These are phyloP conservation scores for Dryococelus australis DNA, from an alignment of 2,888 invertebrate genomes.

Conservation along the genomic window DNA sequence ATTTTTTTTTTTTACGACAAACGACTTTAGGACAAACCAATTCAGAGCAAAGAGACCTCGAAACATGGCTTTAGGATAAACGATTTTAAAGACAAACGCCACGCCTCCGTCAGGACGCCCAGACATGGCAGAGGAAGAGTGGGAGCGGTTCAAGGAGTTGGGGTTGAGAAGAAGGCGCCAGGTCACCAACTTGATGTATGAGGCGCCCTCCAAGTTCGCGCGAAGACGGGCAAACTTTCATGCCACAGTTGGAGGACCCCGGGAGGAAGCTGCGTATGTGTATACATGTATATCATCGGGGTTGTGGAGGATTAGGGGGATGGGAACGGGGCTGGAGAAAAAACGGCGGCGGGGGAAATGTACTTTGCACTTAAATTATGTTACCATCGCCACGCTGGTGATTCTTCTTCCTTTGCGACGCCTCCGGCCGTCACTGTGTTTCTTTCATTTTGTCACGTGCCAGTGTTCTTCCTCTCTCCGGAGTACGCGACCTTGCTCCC, in stretches of 20 bases:
- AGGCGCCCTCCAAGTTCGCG: slow-evolving; percentile 1
- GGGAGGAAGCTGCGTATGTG: background rate
- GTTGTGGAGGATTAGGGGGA: background rate
- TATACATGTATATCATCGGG: background rate
- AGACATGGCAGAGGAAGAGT: background rate
- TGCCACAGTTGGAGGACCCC: background rate
- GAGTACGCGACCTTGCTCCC: background rate
- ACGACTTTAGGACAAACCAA: no score
- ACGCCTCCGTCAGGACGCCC: background rate
- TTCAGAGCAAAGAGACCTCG: no score
- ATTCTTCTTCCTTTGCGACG: background rate
- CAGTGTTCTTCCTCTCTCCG: background rate
- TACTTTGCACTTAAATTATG: slow-evolving; percentile 16
- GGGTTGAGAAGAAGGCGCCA: background rate
- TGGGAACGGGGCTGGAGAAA: background rate
- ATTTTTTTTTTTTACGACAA: no score
- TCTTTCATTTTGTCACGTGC: background rate
- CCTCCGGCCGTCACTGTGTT: background rate
- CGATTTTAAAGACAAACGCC: no score
- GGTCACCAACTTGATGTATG: background rate
- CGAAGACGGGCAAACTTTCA: background rate
- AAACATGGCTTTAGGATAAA: no score
- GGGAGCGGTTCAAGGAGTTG: background rate
- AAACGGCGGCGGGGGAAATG: background rate
- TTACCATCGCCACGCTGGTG: background rate